Base-by-base conservation (phyloP, 2,797 vertebrate species). In the Petrocephalus sullivani region DNA sequence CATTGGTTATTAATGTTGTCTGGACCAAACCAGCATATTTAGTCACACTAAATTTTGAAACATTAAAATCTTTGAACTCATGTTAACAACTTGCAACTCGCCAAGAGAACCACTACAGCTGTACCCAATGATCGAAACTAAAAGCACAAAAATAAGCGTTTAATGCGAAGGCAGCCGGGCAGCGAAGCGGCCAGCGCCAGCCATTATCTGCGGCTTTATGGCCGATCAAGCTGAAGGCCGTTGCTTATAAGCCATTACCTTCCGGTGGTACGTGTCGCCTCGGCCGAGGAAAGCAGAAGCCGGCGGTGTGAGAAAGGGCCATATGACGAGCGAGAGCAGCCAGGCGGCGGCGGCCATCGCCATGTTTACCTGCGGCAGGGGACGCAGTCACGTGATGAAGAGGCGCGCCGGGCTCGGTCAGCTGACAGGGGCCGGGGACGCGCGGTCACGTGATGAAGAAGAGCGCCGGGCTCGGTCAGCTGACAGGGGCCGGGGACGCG, bases 191-290 rank as follows among this genome's bases (percentile, higher is more conserved):
- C 37, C 41, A 78, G 33, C 71, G 71, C 71, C 33, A 19, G 37
- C 41, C 37, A 46, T 46, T n/a, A 46, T 41, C 37, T 78, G 19
- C 7, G 14, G 33, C 19, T 46, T 41, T 78, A 46, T 28, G 28
- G n/a, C 49, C 19, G 46, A 28, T 21, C 4, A 23, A 78, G 2
- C 16, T 6, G 14, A 54, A 28, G 9, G 12, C 5, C 21, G 3
- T 46, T 53, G 10, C n/a, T 28, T 51, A 64, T 28, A 28, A 28
- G 28, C 28, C 28, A 28, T 64, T 88, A 91, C 89, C 83, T 86
- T 89, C 12, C 90, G 85, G 37, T 67, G 82, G 67, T 87, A 91
- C 9, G 78, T 71, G n/a, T 88, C 87, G 5, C 71, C 81, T 19
- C 86, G 16, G 54, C 21, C 49, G 46, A 87, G 46, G 85, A 88